Conservation (phyloP, 2,888 invertebrate species). For the Osmoderma eremita region DNA sequence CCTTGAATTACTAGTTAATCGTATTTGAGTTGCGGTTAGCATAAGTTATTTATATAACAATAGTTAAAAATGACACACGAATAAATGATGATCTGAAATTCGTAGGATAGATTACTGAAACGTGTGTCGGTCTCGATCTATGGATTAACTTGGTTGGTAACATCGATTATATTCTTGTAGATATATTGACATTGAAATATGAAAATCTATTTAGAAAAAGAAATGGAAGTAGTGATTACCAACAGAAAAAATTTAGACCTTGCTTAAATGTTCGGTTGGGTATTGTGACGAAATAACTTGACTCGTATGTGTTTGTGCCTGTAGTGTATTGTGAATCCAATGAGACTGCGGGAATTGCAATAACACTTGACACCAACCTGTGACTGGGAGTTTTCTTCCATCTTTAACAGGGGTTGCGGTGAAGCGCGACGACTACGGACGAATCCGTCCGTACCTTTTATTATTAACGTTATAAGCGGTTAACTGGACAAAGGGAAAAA, state of each 20-base stretch:
- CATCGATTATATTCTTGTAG: no score
- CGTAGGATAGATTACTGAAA: no score
- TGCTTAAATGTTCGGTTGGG: neutral
- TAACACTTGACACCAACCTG: slow-evolving; percentile 45
- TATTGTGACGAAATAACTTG: neutral
- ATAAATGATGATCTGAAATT: no score
- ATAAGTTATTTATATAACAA: slow-evolving; percentile 61
- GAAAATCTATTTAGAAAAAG: no score
- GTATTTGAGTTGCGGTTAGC: slow-evolving; percentile 61
- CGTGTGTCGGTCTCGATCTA: no score
- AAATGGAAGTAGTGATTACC: no score
- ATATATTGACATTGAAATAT: no score
- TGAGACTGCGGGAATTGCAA: slow-evolving; percentile 27
- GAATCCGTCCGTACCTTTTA: slow-evolving; percentile 60
- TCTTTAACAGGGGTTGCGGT: slow-evolving; percentile 49
- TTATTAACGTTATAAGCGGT: slow-evolving; percentile 60
- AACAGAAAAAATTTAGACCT: no score
- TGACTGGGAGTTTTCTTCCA: slow-evolving; percentile 35
- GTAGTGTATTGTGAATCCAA: slow-evolving; percentile 11
- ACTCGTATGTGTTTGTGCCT: neutral
- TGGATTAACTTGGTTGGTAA: no score
- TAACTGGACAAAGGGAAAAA: slow-evolving; percentile 60
- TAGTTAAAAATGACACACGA: no score
- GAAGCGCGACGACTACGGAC: slow-evolving; percentile 38
- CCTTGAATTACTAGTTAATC: slow-evolving; percentile 65